These are phyloP conservation scores for Gobius niger DNA, from an alignment of 2,113 vertebrate genomes.

Conservation along the genomic window DNA sequence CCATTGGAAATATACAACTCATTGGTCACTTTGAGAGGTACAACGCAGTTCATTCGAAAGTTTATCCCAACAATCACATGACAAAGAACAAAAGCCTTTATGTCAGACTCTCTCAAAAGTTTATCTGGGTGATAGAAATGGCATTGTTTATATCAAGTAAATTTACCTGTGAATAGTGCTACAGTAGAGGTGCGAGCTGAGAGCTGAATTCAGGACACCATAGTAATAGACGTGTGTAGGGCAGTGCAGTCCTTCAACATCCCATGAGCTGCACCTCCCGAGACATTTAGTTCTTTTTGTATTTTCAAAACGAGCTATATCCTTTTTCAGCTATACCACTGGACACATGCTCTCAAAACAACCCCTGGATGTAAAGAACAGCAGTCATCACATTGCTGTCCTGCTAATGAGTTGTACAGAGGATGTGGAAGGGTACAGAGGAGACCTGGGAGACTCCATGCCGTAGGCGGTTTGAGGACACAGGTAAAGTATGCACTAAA, in stretches of 20 bases:
- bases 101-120: background rate
- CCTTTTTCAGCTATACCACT: conserved; percentile 16
- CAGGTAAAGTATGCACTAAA: background rate
- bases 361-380: conserved; percentile 65
- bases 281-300: conserved; percentile 9
- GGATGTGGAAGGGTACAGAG: conserved; percentile 29
- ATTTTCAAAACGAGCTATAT: conserved; percentile 8
- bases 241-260: conserved; percentile 17
- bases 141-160: background rate
- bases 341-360: conserved; percentile 41
- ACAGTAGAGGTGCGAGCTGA: no score
- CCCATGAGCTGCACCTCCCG: conserved; percentile 10
- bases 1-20: no score
- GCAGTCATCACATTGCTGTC: conserved; percentile 36
- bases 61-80: no score
- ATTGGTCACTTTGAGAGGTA: no score
- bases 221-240: background rate
- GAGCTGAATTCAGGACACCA: conserved; percentile 35
- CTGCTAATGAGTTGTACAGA: conserved; percentile 55
- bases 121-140: background rate
- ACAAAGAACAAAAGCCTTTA: background rate
- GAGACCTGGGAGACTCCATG: conserved; percentile 19
- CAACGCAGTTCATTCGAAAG: no score
- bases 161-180: no score
- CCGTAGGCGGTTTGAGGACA: conserved; percentile 22